These are phyloP conservation scores for Zaprionus gabonicus DNA, from an alignment of 1,140 invertebrate species.

Conservation along the genomic window DNA sequence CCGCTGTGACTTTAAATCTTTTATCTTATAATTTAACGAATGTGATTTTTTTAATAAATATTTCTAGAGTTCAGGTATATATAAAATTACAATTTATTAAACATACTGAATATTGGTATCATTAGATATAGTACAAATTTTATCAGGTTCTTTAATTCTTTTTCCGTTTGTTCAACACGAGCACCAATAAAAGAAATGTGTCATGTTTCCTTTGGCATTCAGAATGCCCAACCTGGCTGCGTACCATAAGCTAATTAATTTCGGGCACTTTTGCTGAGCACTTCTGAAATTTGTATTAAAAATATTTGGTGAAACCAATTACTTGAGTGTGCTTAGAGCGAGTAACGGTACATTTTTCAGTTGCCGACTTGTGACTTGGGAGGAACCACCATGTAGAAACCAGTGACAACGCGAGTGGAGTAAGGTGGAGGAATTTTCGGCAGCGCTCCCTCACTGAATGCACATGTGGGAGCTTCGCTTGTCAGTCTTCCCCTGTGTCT, in stretches of 20 bases:
- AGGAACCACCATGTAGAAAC: background rate
- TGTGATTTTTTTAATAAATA: background rate
- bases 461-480: conserved; percentile 16
- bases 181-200: too few species aligned
- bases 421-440: background rate
- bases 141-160: too few species aligned
- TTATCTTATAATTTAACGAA: too few species aligned
- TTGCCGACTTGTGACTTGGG: background rate
- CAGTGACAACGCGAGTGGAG: background rate
- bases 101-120: too few species aligned
- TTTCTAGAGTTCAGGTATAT: too few species aligned
- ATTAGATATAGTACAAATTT: too few species aligned
- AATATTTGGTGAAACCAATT: conserved; percentile 74
- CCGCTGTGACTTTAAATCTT: too few species aligned
- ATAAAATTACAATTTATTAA: too few species aligned
- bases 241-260: conserved; percentile 62
- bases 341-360: conserved; percentile 5
- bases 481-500: background rate
- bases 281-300: conserved; percentile 44
- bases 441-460: background rate
- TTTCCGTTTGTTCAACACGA: too few species aligned
- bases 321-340: conserved; percentile 38
- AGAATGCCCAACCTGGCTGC: background rate
- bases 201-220: background rate
- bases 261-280: conserved; percentile 49